phyloP scores from a whole-genome alignment of 2,888 invertebrate species.

The Entomobrya proxima region DNA sequence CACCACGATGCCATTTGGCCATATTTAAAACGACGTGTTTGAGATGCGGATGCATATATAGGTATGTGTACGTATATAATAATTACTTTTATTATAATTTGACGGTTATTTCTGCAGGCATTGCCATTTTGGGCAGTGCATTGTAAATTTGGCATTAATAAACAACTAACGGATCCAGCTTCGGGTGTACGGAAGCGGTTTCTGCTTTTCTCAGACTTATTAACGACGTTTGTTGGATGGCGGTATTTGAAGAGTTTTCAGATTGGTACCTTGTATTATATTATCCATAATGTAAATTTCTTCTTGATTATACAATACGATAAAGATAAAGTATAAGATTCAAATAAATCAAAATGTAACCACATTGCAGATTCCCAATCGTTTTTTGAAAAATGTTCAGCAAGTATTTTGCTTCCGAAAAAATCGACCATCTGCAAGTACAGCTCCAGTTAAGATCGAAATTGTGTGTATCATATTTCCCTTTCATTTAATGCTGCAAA shows the following conservation, averaged over 20 bases:
- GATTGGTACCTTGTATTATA: too few relatives aligned
- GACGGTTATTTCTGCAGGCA: background rate
- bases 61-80: background rate
- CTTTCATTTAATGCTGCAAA: background rate
- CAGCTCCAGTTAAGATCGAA: background rate
- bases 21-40: too few relatives aligned
- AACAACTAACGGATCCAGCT: background rate
- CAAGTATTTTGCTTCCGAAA: background rate
- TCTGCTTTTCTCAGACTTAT: background rate
- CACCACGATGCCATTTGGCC: too few relatives aligned
- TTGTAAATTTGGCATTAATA: background rate
- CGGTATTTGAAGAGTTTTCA: too few relatives aligned
- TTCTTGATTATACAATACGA: too few relatives aligned
- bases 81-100: constrained; percentile 3
- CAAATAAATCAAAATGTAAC: too few relatives aligned
- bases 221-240: too few relatives aligned
- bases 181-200: background rate
- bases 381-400: too few relatives aligned
- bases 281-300: too few relatives aligned
- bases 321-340: too few relatives aligned
- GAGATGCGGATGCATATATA: too few relatives aligned
- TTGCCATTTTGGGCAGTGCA: background rate
- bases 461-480: constrained; percentile 18
- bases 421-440: background rate
- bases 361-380: too few relatives aligned